A percentile compares a stretch with the other conserved stretches of the same genome.
phyloP scores from a whole-genome alignment of 2,888 invertebrate genomes.

The Dryobota labecula region DNA sequence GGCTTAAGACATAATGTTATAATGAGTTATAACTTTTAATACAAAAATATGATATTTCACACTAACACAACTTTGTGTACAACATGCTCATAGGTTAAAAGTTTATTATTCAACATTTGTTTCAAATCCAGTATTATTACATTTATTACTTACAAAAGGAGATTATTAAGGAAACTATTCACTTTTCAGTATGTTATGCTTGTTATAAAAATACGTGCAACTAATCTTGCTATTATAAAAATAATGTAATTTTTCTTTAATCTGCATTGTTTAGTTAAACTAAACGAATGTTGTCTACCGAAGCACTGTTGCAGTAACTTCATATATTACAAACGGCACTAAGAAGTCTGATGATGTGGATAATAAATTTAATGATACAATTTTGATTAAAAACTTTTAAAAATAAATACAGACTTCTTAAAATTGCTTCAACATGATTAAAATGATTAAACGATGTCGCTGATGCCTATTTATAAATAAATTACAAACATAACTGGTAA shows the following conservation, averaged over 20 bases:
- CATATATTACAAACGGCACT: background rate
- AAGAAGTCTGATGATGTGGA: background rate
- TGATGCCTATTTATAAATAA: background rate
- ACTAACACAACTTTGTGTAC: conserved; percentile 38
- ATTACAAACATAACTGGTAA: conserved; percentile 3
- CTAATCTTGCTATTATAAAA: conserved; percentile 34
- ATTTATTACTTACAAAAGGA: conserved; percentile 34
- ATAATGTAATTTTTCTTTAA: conserved; percentile 17
- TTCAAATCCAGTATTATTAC: conserved; percentile 55
- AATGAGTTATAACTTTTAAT: conserved; percentile 49
- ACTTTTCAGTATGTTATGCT: conserved; percentile 12
- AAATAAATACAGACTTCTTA: conserved; percentile 1
- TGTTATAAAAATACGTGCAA: conserved; percentile 47
- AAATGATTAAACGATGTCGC: background rate
- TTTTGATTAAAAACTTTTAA: conserved; percentile 1
- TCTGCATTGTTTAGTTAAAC: background rate
- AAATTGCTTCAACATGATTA: background rate
- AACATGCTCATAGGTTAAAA: conserved; percentile 49
- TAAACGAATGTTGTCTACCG: background rate
- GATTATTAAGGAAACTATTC: conserved; percentile 26
- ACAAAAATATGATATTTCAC: conserved; percentile 60
- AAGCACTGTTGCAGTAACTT: background rate
- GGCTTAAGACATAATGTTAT: conserved; percentile 46
- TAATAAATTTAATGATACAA: background rate
- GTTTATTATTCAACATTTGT: conserved; percentile 49